These are phyloP conservation scores for Chromobotia macracanthus DNA, from an alignment of 2,797 vertebrate species.

Conservation along the genomic window DNA sequence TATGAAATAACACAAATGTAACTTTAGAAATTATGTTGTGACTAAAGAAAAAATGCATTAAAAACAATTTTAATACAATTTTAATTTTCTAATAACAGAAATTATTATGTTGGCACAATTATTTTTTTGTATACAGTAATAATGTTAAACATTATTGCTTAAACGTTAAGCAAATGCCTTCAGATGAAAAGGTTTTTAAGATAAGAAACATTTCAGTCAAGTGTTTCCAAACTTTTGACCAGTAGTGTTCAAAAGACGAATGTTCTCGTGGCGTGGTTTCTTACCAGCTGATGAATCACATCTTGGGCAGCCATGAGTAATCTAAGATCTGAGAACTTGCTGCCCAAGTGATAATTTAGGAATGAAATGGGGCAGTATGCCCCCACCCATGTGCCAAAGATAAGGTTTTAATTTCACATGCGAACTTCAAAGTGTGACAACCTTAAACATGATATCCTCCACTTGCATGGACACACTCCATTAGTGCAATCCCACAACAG, in stretches of 20 bases:
- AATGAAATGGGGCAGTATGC: conserved; percentile 13
- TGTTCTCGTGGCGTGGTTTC: neutral
- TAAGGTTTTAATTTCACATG: conserved; percentile 55
- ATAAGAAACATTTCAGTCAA: too few species aligned
- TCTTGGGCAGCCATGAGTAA: conserved; percentile 30
- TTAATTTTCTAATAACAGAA: too few species aligned
- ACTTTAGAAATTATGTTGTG: too few species aligned
- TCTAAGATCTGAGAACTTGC: conserved; percentile 20
- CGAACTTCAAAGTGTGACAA: conserved; percentile 22
- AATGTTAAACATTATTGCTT: too few species aligned
- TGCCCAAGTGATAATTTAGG: conserved; percentile 34
- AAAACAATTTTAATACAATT: too few species aligned
- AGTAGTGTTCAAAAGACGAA: neutral
- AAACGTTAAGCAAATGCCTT: too few species aligned
- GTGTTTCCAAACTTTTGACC: too few species aligned
- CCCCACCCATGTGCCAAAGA: conserved; percentile 26
- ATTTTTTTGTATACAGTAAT: too few species aligned
- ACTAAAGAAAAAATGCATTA: too few species aligned
- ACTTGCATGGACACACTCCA: neutral
- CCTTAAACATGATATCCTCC: conserved; percentile 26
- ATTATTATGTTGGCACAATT: too few species aligned
- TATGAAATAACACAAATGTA: too few species aligned
- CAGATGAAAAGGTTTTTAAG: too few species aligned
- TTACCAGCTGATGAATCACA: conserved; percentile 40
- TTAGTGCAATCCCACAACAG: conserved; percentile 7